Conservation (phyloP, 2,113 vertebrate species). For the Rhadina sibilatrix region DNA sequence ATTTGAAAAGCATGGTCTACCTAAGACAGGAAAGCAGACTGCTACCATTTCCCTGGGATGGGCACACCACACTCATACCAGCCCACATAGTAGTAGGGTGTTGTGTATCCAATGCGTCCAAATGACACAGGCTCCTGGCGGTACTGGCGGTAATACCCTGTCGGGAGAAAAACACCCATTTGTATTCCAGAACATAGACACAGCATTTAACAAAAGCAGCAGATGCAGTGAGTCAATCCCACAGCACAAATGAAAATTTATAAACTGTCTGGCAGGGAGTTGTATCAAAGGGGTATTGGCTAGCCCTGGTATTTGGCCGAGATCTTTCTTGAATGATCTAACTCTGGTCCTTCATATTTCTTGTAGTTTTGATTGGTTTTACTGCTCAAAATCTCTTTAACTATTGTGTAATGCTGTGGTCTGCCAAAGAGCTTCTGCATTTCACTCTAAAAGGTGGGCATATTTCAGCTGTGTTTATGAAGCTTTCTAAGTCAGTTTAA, state of each 20-base stretch:
- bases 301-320: background rate
- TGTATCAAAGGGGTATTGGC: background rate
- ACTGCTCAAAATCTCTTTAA: background rate
- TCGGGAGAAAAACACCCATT: background rate
- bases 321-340: background rate
- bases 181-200: background rate
- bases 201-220: background rate
- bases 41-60: conserved; percentile 96
- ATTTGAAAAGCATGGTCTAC: background rate
- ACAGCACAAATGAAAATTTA: background rate
- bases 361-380: background rate
- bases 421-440: conserved; percentile 11
- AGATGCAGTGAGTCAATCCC: background rate
- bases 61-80: conserved; percentile 98
- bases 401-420: background rate
- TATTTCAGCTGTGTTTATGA: conserved; percentile 11
- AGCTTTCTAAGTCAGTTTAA: background rate
- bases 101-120: conserved; percentile 87
- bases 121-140: conserved; percentile 93
- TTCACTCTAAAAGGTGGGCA: background rate
- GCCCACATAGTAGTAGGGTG: conserved; percentile 89
- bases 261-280: background rate
- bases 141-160: conserved; percentile 92
- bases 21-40: background rate
- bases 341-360: background rate